Percentiles rank a stretch among this genome's conserved stretches.
phyloP scores from a whole-genome alignment of 1,140 invertebrate species.

The Aphidius gifuensis region DNA sequence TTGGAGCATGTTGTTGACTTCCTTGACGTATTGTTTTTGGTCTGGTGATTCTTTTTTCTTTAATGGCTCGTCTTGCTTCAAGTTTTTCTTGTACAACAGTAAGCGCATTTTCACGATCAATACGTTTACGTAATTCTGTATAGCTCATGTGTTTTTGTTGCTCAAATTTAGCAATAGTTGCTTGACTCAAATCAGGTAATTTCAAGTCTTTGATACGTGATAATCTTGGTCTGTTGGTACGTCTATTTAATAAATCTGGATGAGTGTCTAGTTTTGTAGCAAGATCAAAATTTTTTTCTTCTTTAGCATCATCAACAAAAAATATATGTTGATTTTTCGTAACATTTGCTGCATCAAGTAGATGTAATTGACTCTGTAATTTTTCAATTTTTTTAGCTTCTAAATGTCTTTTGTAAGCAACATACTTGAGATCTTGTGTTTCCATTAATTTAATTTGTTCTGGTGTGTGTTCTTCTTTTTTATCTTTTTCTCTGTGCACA shows the following conservation, averaged over 20 bases:
- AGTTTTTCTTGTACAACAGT: slow-evolving; percentile 80
- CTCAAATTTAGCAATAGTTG: slow-evolving; percentile 56
- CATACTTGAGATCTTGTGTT: slow-evolving; percentile 87
- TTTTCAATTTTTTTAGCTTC: slow-evolving; percentile 87
- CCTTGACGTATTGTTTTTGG: slow-evolving; percentile 67
- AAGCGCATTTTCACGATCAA: slow-evolving; percentile 79
- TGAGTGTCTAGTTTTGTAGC: slow-evolving; percentile 73
- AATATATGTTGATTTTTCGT: slow-evolving; percentile 75
- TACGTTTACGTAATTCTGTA: slow-evolving; percentile 75
- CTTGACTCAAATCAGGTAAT: slow-evolving; percentile 59
- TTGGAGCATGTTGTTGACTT: slow-evolving; percentile 68
- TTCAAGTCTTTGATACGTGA: slow-evolving; percentile 62
- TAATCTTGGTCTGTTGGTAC: slow-evolving; percentile 67
- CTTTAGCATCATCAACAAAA: slow-evolving; percentile 72
- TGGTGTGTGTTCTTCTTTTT: slow-evolving; percentile 68
- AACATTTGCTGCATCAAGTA: slow-evolving; percentile 70
- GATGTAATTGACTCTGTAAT: slow-evolving; percentile 77
- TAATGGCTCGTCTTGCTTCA: slow-evolving; percentile 71
- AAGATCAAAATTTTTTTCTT: slow-evolving; percentile 67
- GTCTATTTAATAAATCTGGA: slow-evolving; percentile 64
- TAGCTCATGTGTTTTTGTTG: slow-evolving; percentile 67
- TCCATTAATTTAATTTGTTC: slow-evolving; percentile 87
- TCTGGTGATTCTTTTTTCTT: slow-evolving; percentile 63
- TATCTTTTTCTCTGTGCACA: slow-evolving; percentile 66
- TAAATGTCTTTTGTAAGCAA: slow-evolving; percentile 78